Evolutionary conservation across 2,888 invertebrate genomes (phyloP), one percentile per base, ranked within the genome.

Genomic region (Fragum whitleyi): DNA sequence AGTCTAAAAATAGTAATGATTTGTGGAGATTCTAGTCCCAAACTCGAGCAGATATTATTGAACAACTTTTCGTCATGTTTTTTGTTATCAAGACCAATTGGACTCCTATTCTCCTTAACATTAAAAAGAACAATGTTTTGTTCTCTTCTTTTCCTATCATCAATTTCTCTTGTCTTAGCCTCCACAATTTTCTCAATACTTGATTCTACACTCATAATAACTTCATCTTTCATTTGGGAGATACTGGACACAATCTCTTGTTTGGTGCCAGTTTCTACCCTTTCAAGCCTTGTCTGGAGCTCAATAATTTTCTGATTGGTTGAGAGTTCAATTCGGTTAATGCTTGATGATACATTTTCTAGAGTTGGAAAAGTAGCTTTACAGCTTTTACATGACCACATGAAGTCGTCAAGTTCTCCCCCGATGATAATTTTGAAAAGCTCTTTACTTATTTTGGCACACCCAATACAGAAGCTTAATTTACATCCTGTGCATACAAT

Each of bases 331-430:
- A 53, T 53, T 6, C 53, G 7, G 5, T n/a, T 53, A 7, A 53
- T 21, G 19, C 53, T 53, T 53, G 9, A 6, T 6, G 53, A 7
- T 5, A 53, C 19, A n/a, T 53, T 53, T 21, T 53, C 53, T 11
- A 53, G 21, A n/a, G 53, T n/a, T 53, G 53, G 53, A 6, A 53
- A 19, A n/a, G 53, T 53, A 11, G 53, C 53, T 53, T 53, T 53
- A 53, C 53, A 53, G n/a, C 53, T 53, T n/a, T 53, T 53, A 19
- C 53, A 53, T n/a, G 53, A 53, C 53, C 53, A 53, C n/a, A 19
- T 53, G 11, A 53, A 53, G 21, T 53, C 19, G 5, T 53, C 53
- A 53, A 7, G n/a, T 53, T 53, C n/a, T 53, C 5, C 19, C 5
- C 19, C 19, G n/a, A 5, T 53, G 7, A 39, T 6, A 9, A 39